Base-by-base conservation (phyloP, 1,140 invertebrate genomes). In the Aricia agestis region DNA sequence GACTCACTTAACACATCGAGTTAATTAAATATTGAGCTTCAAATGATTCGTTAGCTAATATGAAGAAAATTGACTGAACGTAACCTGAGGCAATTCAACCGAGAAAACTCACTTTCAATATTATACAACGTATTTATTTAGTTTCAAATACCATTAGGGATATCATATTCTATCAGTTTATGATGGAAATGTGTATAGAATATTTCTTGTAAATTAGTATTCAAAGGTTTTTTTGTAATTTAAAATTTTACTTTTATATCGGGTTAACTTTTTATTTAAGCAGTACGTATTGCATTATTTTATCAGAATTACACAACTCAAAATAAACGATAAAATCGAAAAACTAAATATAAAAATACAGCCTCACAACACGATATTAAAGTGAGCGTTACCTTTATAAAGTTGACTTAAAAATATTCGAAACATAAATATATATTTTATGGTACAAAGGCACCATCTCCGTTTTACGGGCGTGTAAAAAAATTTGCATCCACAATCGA, bases 401-500 rank as follows among this genome's bases (percentile, higher is more conserved):
- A n/a, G 59, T 63, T 63, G 17, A 63, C 59, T 10, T 25, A 59
- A 25, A 63, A 63, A 63, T 25, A 63, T 63, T 11, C 19, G 59
- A 11, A 63, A 63, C 59, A 63, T 63, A 63, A 63, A 63, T 19
- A 63, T 63, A 11, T n/a, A n/a, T n/a, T 63, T 25, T 63, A 63
- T 11, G 18, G 18, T 13, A 25, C 13, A 63, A 63, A 63, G 19
- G 18, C 10, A 63, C 19, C 18, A 63, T 63, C 73, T 75, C 72
- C 70, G 72, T 81, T 83, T 85, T 82, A 85, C 75, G 73, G 78
- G 75, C 70, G 74, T 71, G 74, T 82, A 81, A 85, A 82, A 78
- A 76, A 76, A 80, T 82, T 85, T 83, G 76, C 78, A 80, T 82
- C 68, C 74, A 72, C 78, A 81, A 82, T 83, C 79, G 78, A 82